phyloP scores from a whole-genome alignment of 2,888 invertebrate genomes.

The Nemoura dubitans region DNA sequence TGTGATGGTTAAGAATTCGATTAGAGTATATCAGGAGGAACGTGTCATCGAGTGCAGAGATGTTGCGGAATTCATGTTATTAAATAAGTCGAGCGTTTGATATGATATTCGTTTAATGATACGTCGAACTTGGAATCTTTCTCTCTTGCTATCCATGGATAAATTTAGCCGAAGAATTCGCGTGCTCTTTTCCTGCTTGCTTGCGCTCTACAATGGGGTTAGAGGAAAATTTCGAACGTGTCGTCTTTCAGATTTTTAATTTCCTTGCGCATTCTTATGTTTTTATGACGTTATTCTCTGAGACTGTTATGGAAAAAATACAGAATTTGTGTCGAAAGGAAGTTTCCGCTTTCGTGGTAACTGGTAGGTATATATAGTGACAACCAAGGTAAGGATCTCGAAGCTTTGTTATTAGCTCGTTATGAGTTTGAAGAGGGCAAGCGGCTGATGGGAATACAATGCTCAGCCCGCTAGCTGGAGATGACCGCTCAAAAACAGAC shows the following conservation, averaged over 20 bases:
- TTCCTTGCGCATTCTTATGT: too few relatives aligned
- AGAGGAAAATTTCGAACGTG: too few relatives aligned
- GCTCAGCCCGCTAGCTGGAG: background rate
- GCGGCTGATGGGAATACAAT: background rate
- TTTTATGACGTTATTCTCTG: too few relatives aligned
- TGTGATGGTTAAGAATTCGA: constrained; percentile 22
- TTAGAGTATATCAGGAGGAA: background rate
- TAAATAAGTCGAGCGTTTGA: constrained; percentile 16
- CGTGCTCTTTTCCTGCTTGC: background rate
- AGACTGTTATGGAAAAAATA: too few relatives aligned
- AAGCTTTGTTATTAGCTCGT: background rate
- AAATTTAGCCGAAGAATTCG: background rate
- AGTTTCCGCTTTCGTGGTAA: too few relatives aligned
- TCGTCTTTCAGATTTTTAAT: too few relatives aligned
- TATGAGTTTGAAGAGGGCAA: background rate
- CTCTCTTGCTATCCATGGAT: background rate
- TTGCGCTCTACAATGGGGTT: background rate
- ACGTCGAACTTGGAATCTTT: constrained; percentile 24
- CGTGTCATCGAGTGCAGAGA: background rate
- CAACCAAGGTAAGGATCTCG: background rate
- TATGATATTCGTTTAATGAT: constrained; percentile 19
- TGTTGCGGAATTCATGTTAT: constrained; percentile 19
- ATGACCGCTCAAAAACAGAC: background rate
- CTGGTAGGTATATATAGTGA: too few relatives aligned
- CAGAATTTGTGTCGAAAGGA: too few relatives aligned